phyloP scores from a whole-genome alignment of 2,888 invertebrate species.

The Apamea anceps region DNA sequence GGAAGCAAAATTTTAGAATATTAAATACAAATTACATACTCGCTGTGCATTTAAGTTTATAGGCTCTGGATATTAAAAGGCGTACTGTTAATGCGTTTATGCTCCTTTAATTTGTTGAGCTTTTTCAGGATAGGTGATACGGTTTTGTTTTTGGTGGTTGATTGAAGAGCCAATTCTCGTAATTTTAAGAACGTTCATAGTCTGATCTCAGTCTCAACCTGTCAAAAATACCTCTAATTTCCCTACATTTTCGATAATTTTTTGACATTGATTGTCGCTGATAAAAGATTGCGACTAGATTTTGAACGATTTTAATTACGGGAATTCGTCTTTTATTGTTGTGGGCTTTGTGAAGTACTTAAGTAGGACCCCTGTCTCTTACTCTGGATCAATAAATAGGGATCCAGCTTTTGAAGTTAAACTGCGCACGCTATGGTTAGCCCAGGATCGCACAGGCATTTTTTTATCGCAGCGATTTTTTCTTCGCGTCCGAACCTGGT shows the following conservation, averaged over 20 bases:
- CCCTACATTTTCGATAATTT: no score
- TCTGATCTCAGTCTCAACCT: no score
- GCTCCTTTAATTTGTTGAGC: not conserved
- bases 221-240: no score
- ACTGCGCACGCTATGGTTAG: not conserved
- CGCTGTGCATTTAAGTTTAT: constrained; percentile 45
- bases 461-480: no score
- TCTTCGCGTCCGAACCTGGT: no score
- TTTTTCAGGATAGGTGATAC: not conserved
- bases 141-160: not conserved
- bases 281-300: no score
- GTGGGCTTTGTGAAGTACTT: not conserved
- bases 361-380: not conserved
- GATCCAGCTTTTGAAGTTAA: not conserved
- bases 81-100: constrained; percentile 16
- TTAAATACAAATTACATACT: constrained; percentile 60
- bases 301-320: no score
- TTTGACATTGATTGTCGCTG: no score
- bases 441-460: no score
- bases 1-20: constrained; percentile 50
- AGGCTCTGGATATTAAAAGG: constrained; percentile 24
- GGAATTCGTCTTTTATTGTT: no score
- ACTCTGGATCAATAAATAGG: not conserved
- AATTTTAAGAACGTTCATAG: no score
- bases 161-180: no score